Percentiles rank a stretch among this genome's conserved stretches.
phyloP scores from a whole-genome alignment of 2,113 vertebrate genomes.

The Elanoides forficatus region DNA sequence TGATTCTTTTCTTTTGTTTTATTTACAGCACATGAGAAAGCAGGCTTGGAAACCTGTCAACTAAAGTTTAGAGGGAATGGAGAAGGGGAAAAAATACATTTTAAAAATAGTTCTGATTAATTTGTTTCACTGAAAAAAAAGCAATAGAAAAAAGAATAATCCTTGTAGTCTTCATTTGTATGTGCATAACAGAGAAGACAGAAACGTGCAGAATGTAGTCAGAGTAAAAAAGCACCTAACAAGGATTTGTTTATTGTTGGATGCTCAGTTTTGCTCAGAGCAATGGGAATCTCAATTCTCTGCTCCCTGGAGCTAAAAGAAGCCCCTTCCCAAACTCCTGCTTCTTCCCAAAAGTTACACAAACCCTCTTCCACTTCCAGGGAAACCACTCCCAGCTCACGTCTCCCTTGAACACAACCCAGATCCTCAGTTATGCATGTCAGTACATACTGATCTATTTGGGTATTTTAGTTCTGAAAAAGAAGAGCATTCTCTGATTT shows the following conservation, averaged over 20 bases:
- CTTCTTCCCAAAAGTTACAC: background rate
- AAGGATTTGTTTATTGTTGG: background rate
- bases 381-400: background rate
- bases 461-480: background rate
- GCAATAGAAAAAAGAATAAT: background rate
- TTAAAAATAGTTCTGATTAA: slow-evolving; percentile 2
- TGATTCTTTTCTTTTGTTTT: slow-evolving; percentile 41
- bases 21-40: slow-evolving; percentile 30
- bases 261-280: background rate
- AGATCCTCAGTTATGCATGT: background rate
- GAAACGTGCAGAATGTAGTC: background rate
- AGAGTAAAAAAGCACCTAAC: background rate
- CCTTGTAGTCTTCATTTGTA: background rate
- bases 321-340: background rate
- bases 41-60: slow-evolving; percentile 17
- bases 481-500: background rate
- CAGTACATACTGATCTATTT: background rate
- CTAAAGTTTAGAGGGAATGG: background rate
- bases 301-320: background rate
- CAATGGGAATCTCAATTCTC: background rate
- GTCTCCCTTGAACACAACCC: background rate
- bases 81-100: background rate
- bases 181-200: background rate
- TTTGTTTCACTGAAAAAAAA: background rate
- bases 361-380: background rate